A percentile compares a stretch with the other conserved stretches of the same genome.
Evolutionary conservation across 2,797 vertebrate genomes (phyloP).

Genomic region (Ficedula albicollis): DNA sequence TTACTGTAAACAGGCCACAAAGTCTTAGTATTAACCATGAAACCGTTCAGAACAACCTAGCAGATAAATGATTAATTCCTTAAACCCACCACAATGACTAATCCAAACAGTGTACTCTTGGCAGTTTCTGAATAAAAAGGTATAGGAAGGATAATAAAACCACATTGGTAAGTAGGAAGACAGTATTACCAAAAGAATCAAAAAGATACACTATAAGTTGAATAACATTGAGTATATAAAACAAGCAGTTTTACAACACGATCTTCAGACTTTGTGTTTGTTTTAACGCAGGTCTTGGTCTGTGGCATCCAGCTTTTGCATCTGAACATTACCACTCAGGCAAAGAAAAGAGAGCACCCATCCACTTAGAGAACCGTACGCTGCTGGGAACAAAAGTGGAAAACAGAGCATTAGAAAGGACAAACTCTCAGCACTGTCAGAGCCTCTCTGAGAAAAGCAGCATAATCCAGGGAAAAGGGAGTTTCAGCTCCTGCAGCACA

Average conservation of each 20-base stretch:
- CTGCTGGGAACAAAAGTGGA: slow-evolving; percentile 34
- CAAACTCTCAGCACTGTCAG: background rate
- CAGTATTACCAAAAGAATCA: slow-evolving; percentile 36
- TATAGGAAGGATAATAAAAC: slow-evolving; percentile 12
- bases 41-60: background rate
- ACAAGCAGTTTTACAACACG: background rate
- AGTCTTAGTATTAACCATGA: background rate
- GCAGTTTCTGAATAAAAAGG: slow-evolving; percentile 9
- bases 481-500: background rate
- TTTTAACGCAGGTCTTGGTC: slow-evolving; percentile 33
- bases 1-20: slow-evolving; percentile 37
- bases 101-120: background rate
- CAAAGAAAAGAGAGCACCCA: slow-evolving; percentile 44
- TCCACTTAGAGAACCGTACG: slow-evolving; percentile 15
- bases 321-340: background rate
- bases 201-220: slow-evolving; percentile 26
- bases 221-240: slow-evolving; percentile 53
- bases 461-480: background rate
- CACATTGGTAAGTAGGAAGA: slow-evolving; percentile 32
- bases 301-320: slow-evolving; percentile 36
- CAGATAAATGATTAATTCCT: slow-evolving; percentile 1
- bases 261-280: slow-evolving; percentile 51
- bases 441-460: background rate
- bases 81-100: slow-evolving; percentile 8
- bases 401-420: slow-evolving; percentile 45